Evolutionary conservation across 37 sponge, comb jelly and placozoan species (phyloP), one percentile per base, ranked within the genome.

Genomic region (Cliona cf. orientalis): DNA sequence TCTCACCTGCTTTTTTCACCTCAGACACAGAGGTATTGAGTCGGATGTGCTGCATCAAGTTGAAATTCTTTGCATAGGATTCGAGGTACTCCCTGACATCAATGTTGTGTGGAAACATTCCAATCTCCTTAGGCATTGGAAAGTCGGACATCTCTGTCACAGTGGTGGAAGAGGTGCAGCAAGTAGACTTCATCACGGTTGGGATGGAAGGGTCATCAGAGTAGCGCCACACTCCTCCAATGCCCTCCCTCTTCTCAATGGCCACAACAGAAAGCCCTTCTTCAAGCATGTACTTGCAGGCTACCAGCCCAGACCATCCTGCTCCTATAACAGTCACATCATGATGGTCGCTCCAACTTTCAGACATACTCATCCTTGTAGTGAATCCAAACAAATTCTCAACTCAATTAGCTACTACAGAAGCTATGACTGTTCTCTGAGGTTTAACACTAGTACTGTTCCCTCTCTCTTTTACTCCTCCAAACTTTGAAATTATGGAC

Each of bases 311-410:
- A 25, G 91, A 91, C 81, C 91, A 84, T 0, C 97, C 97, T 40
- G 94, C 94, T 39, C 97, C 97, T n/a, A 97, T 82, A 6, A 97
- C 90, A 4, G 97, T 93, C 44, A 97, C 97, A 35, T 96, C 93
- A 57, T 96, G 86, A 68, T 95, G 80, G 32, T n/a, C n/a, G n/a
- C n/a, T n/a, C n/a, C n/a, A n/a, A n/a, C n/a, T n/a, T n/a, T n/a
- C n/a, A n/a, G n/a, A n/a, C n/a, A n/a, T n/a, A n/a, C n/a, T n/a
- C n/a, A n/a, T n/a, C n/a, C n/a, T n/a, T n/a, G n/a, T n/a, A n/a
- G n/a, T n/a, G n/a, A n/a, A n/a, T n/a, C n/a, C n/a, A n/a, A n/a
- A n/a, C n/a, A n/a, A n/a, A n/a, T n/a, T n/a, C n/a, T n/a, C n/a
- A n/a, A n/a, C n/a, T n/a, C n/a, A n/a, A n/a, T n/a, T n/a, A n/a